These are phyloP conservation scores for Acanthopleura granulata DNA, from an alignment of 2,888 invertebrate species.

Conservation along the genomic window DNA sequence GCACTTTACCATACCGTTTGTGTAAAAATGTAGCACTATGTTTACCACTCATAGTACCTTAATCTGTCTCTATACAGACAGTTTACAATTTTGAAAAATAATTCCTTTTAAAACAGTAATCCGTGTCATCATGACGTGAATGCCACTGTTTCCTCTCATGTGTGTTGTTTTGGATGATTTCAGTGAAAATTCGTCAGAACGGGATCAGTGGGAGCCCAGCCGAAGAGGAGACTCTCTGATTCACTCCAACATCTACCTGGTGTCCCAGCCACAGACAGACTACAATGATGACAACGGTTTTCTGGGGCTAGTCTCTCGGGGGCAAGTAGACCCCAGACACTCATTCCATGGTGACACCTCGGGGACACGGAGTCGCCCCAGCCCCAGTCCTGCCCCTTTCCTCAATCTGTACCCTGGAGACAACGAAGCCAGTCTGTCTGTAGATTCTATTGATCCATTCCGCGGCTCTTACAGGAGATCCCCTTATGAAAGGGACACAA, in stretches of 20 bases:
- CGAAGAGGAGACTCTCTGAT: slow-evolving; percentile 60
- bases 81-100: too few species aligned
- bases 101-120: too few species aligned
- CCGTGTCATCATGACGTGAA: too few species aligned
- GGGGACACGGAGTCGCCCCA: too few species aligned
- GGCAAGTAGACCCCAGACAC: background rate
- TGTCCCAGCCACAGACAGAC: background rate
- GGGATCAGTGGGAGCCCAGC: slow-evolving; percentile 55
- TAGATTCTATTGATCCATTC: slow-evolving; percentile 16
- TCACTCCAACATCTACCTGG: slow-evolving; percentile 6
- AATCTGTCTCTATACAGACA: too few species aligned
- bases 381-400: background rate
- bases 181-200: slow-evolving; percentile 63
- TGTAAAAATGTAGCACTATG: too few species aligned
- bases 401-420: background rate
- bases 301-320: background rate
- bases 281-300: slow-evolving; percentile 14
- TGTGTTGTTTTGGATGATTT: slow-evolving; percentile 22
- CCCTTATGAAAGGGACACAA: background rate
- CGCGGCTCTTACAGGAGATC: background rate
- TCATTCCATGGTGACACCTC: background rate
- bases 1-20: too few species aligned
- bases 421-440: background rate
- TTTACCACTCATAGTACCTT: too few species aligned
- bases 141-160: too few species aligned